phyloP scores from a whole-genome alignment of 2,113 vertebrate species.

The Antigone vipio region DNA sequence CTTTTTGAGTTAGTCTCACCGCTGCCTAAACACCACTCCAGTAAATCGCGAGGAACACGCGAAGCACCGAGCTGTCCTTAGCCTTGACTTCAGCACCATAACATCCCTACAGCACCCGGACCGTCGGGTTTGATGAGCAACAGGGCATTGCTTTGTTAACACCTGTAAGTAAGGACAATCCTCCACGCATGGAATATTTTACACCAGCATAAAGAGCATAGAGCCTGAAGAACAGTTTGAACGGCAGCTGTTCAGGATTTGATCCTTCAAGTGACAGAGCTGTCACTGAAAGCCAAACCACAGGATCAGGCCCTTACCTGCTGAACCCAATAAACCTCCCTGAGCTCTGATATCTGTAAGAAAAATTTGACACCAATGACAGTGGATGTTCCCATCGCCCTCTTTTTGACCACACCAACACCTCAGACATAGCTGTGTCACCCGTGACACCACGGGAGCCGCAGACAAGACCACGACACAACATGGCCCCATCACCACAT shows the following conservation, averaged over 20 bases:
- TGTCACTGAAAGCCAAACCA: background rate
- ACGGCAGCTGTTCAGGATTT: background rate
- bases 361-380: accelerated
- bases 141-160: background rate
- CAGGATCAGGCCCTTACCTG: background rate
- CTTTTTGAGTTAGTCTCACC: background rate
- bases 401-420: background rate
- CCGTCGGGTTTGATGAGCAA: accelerated
- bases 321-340: background rate
- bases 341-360: accelerated
- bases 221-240: background rate
- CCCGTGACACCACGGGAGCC: background rate
- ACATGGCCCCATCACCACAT: accelerated
- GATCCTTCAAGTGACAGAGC: background rate
- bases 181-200: accelerated
- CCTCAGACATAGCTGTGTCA: background rate
- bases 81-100: background rate
- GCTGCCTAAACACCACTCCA: background rate
- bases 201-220: background rate
- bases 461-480: accelerated
- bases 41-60: accelerated
- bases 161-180: too few species aligned
- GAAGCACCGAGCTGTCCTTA: background rate
- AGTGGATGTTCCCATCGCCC: background rate
- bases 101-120: background rate